These are phyloP conservation scores for Tetropium fuscum DNA, from an alignment of 2,888 invertebrate species.

Conservation along the genomic window DNA sequence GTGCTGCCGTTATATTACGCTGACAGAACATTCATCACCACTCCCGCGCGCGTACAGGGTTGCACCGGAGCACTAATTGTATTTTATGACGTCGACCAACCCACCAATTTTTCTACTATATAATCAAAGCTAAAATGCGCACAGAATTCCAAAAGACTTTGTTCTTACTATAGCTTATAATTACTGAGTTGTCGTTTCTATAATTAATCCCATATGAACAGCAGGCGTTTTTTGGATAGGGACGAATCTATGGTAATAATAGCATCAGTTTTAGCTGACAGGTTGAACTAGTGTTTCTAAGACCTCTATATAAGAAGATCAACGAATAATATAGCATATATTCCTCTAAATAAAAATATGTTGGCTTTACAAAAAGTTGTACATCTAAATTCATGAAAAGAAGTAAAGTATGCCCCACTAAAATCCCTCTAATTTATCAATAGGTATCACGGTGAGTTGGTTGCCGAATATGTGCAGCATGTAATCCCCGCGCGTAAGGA, in stretches of 20 bases:
- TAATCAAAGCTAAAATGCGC: slow-evolving; percentile 50
- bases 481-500: slow-evolving; percentile 56
- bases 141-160: slow-evolving; percentile 39
- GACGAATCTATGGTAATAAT: too few species aligned
- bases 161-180: slow-evolving; percentile 30
- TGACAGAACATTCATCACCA: slow-evolving; percentile 60
- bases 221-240: background rate
- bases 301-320: too few species aligned
- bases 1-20: slow-evolving; percentile 59
- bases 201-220: background rate
- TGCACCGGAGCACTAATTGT: slow-evolving; percentile 58
- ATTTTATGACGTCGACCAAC: slow-evolving; percentile 56
- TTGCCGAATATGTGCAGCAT: slow-evolving; percentile 49
- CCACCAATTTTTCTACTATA: slow-evolving; percentile 50
- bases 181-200: slow-evolving; percentile 20
- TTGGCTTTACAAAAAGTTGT: too few species aligned
- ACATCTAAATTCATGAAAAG: slow-evolving; percentile 37
- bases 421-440: slow-evolving; percentile 54
- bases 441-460: slow-evolving; percentile 44
- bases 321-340: background rate
- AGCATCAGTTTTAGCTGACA: too few species aligned
- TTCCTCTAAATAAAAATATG: too few species aligned
- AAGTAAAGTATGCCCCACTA: slow-evolving; percentile 39
- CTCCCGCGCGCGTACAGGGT: slow-evolving; percentile 55
- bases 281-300: too few species aligned